Base-by-base conservation (phyloP, 2,888 invertebrate species). In the Eristalis intricaria region DNA sequence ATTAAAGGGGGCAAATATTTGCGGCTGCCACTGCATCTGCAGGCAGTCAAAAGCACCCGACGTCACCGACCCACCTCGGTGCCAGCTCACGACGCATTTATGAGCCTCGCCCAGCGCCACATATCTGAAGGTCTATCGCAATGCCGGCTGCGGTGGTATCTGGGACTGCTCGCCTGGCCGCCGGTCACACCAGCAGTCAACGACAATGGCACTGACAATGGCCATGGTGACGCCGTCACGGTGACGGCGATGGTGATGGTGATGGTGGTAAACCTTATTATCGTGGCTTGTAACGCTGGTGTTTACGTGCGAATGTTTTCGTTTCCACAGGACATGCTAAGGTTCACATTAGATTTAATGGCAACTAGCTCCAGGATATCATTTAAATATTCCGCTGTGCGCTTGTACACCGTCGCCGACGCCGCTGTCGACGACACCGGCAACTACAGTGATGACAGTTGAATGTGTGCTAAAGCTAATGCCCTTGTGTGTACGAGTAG, bases 291-390 rank as follows among this genome's bases (percentile, higher is more conserved):
- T 84, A 84, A 84, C 80, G 71, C 50, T 79, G 84, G 87, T 80
- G 84, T 84, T 87, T 84, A 87, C 80, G 87, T 84, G 87, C 61
- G 87, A 87, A 84, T 84, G 87, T 87, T 83, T 87, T 84, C 84
- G 84, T 71, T 87, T 82, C 86, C 76, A 77, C 60, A 84, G 79
- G 76, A 87, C 80, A 77, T 73, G 66, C 68, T 79, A 23, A 63
- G 68, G 83, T 71, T 60, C 69, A 65, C 87, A 87, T 87, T 84
- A 84, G 84, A 80, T 80, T 87, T 87, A 84, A 87, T 84, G 76
- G 84, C 69, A 80, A 87, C 84, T 87, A 84, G 87, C 87, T 84
- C 84, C 87, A 76, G 87, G 84, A 87, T 87, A 80, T 84, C 76
- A 84, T 87, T 87, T 84, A 84, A 84, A 84, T 87, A 84, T 84